Base-by-base conservation (phyloP, 2,888 invertebrate genomes). In the Caenorhabditis uteleia region DNA sequence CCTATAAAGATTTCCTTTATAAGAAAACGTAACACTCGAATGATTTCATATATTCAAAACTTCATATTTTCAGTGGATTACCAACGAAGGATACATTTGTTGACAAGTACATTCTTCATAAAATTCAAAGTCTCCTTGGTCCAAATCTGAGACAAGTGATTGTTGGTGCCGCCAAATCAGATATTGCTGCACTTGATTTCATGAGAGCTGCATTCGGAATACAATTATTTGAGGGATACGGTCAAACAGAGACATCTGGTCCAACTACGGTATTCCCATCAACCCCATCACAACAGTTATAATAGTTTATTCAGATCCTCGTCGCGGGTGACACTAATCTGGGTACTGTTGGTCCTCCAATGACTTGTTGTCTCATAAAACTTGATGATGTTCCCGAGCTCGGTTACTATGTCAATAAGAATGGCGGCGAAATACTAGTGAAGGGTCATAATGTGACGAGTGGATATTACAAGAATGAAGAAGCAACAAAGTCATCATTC, bases 401-500 rank as follows among this genome's bases (percentile, higher is more conserved):
- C 16, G 66, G 59, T 29, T 66, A 66, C 33, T 49, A 18, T 38
- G 60, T 44, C 20, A 43, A 59, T 26, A 56, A 60, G 14, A 66
- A 66, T 34, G 60, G 56, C 27, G 66, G 66, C 38, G 66, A 66
- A 23, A 31, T 66, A 25, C 49, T 55, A 0, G 48, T 60, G 38
- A 66, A 65, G 25, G 65, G 65, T 20, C n/a, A 54, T 23, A 59
- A 60, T 29, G 49, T 66, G 14, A 53, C 60, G 34, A 29, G 34
- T 16, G 66, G 66, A 44, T 66, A 66, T 34, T 66, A 50, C 43
- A 56, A 60, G 46, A 53, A 66, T 44, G 55, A 49, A 16, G 53
- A 65, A 27, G 58, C 58, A 7, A 65, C 65, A 1, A 36, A 45
- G 2, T 31, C 27, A n/a, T 25, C 65, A 21, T 59, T 58, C 39